Conservation (phyloP, 2,113 vertebrate genomes). For the Equus przewalskii region DNA sequence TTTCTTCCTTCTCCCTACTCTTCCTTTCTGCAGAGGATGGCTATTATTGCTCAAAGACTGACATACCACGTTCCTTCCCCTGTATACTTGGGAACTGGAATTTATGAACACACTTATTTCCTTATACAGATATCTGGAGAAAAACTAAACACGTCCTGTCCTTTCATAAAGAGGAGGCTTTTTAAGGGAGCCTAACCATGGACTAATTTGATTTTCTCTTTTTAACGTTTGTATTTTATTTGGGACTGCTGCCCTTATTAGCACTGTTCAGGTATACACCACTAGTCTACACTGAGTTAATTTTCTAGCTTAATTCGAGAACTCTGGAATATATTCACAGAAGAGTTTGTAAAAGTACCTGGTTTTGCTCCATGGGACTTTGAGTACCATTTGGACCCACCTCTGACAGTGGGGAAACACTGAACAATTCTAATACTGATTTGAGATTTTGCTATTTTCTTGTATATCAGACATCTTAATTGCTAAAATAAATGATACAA, state of each 20-base stretch:
- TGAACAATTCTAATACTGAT: background rate
- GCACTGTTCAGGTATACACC: background rate
- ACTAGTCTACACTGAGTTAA: background rate
- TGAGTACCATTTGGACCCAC: background rate
- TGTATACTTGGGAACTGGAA: background rate
- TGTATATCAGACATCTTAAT: background rate
- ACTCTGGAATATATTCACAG: background rate
- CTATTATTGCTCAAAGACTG: background rate
- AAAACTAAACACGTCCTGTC: background rate
- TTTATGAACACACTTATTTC: background rate
- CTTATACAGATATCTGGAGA: background rate
- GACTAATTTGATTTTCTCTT: background rate
- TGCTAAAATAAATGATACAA: background rate
- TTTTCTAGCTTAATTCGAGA: constrained; percentile 22
- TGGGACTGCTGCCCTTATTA: background rate
- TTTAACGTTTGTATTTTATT: background rate
- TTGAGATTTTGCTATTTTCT: background rate
- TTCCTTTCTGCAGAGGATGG: background rate
- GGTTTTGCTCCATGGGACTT: background rate
- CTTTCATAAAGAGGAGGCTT: background rate
- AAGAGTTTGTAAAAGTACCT: background rate
- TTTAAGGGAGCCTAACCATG: background rate
- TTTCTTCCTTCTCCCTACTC: background rate
- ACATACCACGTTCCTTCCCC: background rate
- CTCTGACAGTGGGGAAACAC: background rate